Percentiles rank a stretch among this genome's conserved stretches.
Conservation (phyloP, 2,113 vertebrate genomes). For the Lepus timidus region DNA sequence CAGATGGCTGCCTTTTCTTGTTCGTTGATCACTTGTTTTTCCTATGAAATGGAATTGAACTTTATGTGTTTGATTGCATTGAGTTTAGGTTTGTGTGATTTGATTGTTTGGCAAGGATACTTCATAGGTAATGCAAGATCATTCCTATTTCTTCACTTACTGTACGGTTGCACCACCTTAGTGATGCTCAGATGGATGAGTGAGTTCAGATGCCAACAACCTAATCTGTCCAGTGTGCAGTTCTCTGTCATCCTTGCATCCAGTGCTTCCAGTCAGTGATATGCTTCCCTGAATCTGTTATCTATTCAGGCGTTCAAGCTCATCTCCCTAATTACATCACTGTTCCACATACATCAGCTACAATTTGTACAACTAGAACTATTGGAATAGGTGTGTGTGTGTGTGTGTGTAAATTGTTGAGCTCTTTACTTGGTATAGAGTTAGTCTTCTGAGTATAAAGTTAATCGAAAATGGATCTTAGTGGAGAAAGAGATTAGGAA, state of each 20-base stretch:
- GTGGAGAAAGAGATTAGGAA: no score
- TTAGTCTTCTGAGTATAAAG: no score
- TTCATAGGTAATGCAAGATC: neutral
- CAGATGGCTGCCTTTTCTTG: neutral
- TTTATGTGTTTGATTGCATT: slow-evolving; percentile 14
- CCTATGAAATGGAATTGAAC: slow-evolving; percentile 14
- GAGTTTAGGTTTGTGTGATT: neutral
- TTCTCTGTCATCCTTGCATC: neutral
- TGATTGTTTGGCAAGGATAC: neutral
- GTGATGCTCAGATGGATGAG: neutral
- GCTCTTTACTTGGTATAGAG: no score
- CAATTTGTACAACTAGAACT: neutral
- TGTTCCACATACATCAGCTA: neutral
- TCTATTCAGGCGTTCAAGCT: slow-evolving; percentile 21
- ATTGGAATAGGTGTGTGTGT: no score
- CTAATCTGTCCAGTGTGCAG: neutral
- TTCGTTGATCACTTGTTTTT: neutral
- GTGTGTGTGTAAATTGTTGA: no score
- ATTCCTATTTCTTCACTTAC: neutral
- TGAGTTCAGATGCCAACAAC: neutral
- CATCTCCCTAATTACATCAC: neutral
- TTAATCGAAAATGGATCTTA: no score
- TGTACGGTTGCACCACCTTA: neutral
- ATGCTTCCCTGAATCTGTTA: neutral
- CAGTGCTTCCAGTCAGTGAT: neutral